Base-by-base conservation (phyloP, 1,140 invertebrate genomes). In the Neuroterus valhalla region DNA sequence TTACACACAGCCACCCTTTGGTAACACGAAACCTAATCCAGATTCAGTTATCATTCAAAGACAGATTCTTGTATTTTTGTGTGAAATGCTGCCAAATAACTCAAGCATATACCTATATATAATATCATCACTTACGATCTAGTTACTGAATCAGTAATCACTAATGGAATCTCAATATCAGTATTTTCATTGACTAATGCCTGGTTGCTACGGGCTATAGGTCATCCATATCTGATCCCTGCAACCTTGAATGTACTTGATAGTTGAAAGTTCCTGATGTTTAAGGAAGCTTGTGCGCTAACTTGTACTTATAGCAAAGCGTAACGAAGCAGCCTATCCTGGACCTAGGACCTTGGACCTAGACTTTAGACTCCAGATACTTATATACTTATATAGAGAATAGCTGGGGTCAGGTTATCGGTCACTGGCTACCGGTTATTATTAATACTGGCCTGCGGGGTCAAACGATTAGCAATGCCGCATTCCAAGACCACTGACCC, bases 341-440 rank as follows among this genome's bases (percentile, higher is more conserved):
- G 10, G 31, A 8, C 31, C 10, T 38, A 38, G 31, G 31, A 3
- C 31, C 8, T n/a, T n/a, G n/a, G n/a, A n/a, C n/a, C n/a, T n/a
- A n/a, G n/a, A n/a, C n/a, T n/a, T n/a, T n/a, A n/a, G n/a, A n/a
- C n/a, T n/a, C n/a, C n/a, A n/a, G n/a, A n/a, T n/a, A n/a, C n/a
- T n/a, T n/a, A n/a, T n/a, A n/a, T n/a, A n/a, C n/a, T n/a, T n/a
- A n/a, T n/a, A n/a, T 38, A 38, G 31, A 38, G 23, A 12, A 31
- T 26, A 55, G 21, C 55, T 62, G 42, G 21, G 44, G 42, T 45
- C 66, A 66, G 69, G 31, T 70, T 71, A 73, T 74, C 68, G 70
- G 70, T 70, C 67, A 71, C 70, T 55, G 21, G 67, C 52, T 71
- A 76, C 70, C 62, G 48, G 52, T 75, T 71, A 68, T 75, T 71